Percentiles rank a stretch among this genome's conserved stretches.
Conservation (phyloP, 2,797 vertebrate genomes). For the Myripristis murdjan region DNA sequence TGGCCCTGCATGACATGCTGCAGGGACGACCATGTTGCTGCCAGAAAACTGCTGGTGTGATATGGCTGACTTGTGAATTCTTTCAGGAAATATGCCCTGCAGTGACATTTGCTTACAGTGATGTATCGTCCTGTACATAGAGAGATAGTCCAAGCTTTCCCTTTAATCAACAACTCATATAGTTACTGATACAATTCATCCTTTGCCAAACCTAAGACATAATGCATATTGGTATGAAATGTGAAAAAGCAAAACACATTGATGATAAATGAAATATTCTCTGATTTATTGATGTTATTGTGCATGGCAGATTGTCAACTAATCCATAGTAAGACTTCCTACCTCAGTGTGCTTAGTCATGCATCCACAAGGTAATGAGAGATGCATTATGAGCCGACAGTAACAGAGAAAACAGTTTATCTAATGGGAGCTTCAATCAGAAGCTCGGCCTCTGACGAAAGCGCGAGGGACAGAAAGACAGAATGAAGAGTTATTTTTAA, state of each 20-base stretch:
- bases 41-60: not conserved
- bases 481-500: not conserved
- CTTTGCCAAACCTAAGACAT: not conserved
- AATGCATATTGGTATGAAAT: not conserved
- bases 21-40: not conserved
- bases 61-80: not conserved
- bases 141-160: not conserved
- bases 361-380: conserved; percentile 15
- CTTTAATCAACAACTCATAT: not conserved
- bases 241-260: not conserved
- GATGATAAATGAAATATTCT: not conserved
- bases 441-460: conserved; percentile 17
- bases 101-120: not conserved
- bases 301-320: not conserved
- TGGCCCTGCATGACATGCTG: not conserved
- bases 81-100: too few species aligned
- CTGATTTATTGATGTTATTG: not conserved
- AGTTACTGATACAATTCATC: not conserved
- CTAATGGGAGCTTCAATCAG: conserved; percentile 24
- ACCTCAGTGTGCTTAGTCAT: conserved; percentile 22
- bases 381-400: too few species aligned
- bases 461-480: conserved; percentile 10
- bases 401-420: conserved; percentile 1
- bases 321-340: not conserved
- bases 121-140: not conserved